Conservation (phyloP, 2,888 invertebrate genomes). For the Lasius platythorax region DNA sequence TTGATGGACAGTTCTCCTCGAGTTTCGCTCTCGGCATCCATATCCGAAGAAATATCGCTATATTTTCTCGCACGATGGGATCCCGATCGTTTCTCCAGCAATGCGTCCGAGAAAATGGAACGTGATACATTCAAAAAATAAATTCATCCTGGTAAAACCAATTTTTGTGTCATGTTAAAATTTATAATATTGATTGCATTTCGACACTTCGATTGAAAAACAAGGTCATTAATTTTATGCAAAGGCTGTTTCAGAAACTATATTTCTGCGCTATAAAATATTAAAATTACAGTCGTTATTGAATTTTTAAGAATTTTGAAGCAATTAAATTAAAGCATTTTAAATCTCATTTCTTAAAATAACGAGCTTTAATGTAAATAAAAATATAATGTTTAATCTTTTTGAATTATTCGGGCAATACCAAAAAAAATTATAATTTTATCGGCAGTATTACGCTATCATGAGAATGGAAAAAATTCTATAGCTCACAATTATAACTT, state of each 20-base stretch:
- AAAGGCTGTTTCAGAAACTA: not conserved
- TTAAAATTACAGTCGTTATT: constrained; percentile 21
- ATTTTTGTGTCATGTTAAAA: constrained; percentile 7
- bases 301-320: constrained; percentile 27
- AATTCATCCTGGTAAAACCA: not conserved
- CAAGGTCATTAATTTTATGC: not conserved
- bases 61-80: constrained; percentile 36
- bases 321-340: not conserved
- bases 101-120: not conserved
- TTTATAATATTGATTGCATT: constrained; percentile 9
- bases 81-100: not conserved
- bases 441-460: not conserved
- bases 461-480: constrained; percentile 10
- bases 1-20: constrained; percentile 28
- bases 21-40: not conserved
- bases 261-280: not conserved
- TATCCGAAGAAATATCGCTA: constrained; percentile 24
- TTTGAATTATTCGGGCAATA: not conserved
- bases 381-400: constrained; percentile 29
- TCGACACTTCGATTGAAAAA: not conserved
- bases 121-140: constrained; percentile 24
- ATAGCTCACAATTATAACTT: constrained; percentile 42
- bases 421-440: constrained; percentile 20
- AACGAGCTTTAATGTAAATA: not conserved
- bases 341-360: constrained; percentile 34